phyloP scores from a whole-genome alignment of 2,113 vertebrate genomes.

The Calypte anna region DNA sequence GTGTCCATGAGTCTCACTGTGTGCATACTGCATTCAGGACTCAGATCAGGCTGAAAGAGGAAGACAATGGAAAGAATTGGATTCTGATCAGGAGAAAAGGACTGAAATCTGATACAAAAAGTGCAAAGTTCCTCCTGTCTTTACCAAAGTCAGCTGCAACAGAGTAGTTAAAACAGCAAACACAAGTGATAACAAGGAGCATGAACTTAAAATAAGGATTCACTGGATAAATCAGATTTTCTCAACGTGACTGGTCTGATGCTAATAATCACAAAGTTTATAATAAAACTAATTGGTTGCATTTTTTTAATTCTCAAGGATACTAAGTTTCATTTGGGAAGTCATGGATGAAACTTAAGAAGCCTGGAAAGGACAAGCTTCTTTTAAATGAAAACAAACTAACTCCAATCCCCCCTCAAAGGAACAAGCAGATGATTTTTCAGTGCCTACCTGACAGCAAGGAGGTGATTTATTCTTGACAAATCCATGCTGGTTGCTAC shows the following conservation, averaged over 20 bases:
- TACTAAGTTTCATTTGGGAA: neutral
- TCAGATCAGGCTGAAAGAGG: neutral
- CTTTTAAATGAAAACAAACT: neutral
- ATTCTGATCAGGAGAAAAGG: neutral
- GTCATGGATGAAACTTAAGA: neutral
- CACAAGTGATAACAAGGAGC: neutral
- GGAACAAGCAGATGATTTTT: neutral
- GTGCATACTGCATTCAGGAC: fast-evolving
- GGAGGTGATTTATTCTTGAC: neutral
- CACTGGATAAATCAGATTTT: neutral
- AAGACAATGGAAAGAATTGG: neutral
- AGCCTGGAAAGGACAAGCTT: neutral
- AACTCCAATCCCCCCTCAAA: neutral
- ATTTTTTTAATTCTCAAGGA: neutral
- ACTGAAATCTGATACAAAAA: neutral
- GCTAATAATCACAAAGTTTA: neutral
- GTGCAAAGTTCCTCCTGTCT: neutral
- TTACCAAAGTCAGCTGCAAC: neutral
- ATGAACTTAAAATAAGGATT: neutral
- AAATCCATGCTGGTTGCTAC: neutral
- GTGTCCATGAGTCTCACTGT: neutral
- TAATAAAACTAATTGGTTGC: neutral
- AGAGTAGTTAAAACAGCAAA: neutral
- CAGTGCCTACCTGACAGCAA: neutral
- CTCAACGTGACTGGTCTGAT: neutral